phyloP scores from a whole-genome alignment of 2,888 invertebrate genomes.

The Bombyx huttoni region DNA sequence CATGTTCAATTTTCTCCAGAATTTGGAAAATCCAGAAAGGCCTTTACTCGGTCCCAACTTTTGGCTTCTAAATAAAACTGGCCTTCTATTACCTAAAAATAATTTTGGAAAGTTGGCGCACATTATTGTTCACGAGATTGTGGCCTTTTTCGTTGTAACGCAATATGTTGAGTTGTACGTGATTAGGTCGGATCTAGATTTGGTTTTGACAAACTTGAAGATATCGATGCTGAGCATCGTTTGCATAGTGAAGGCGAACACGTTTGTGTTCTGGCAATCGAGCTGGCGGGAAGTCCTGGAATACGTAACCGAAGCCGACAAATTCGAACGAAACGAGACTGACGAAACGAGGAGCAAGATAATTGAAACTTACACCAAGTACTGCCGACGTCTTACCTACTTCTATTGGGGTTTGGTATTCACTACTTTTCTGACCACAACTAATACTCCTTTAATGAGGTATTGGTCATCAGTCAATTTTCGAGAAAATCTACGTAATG shows the following conservation, averaged over 20 bases:
- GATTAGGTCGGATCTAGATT: slow-evolving; percentile 39
- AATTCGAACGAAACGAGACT: slow-evolving; percentile 31
- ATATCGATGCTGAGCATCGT: slow-evolving; percentile 52
- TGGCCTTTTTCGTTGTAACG: slow-evolving; percentile 36
- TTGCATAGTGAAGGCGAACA: slow-evolving; percentile 40
- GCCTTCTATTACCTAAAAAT: slow-evolving; percentile 38
- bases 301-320: slow-evolving; percentile 44
- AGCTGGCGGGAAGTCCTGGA: slow-evolving; percentile 39
- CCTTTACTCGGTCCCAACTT: slow-evolving; percentile 46
- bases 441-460: slow-evolving; percentile 30
- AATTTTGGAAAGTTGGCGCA: slow-evolving; percentile 17
- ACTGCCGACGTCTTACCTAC: slow-evolving; percentile 38
- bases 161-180: slow-evolving; percentile 47
- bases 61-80: slow-evolving; percentile 36
- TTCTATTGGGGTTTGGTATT: slow-evolving; percentile 48
- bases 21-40: slow-evolving; percentile 31
- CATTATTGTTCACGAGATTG: slow-evolving; percentile 32
- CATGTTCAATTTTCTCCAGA: slow-evolving; percentile 22
- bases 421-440: slow-evolving; percentile 33
- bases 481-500: slow-evolving; percentile 33
- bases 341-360: slow-evolving; percentile 24
- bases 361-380: slow-evolving; percentile 38
- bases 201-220: slow-evolving; percentile 45
- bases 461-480: slow-evolving; percentile 32
- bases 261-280: slow-evolving; percentile 41